Base-by-base conservation (phyloP, 2,113 vertebrate genomes). In the Tringa solitaria region DNA sequence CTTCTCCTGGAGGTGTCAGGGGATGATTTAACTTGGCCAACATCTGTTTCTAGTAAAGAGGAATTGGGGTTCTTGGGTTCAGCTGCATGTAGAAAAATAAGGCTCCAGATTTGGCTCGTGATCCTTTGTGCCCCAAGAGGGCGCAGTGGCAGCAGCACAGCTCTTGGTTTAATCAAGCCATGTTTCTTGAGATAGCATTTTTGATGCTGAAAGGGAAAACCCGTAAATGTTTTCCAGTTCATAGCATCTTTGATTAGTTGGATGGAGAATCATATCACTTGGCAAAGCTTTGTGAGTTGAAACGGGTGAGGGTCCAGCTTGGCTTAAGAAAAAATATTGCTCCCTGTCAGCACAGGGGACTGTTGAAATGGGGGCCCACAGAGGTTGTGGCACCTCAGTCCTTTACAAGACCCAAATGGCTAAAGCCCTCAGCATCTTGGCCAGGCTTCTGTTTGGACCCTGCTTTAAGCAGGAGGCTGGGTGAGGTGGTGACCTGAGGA, bases 21-120 rank as follows among this genome's bases (percentile, higher is more conserved):
- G 59, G 61, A 76, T 96, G 95, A 92, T 91, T 95, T 84, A 68
- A 91, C 61, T 92, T 65, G 79, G 59, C 57, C 0, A 4, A 95
- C 84, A 80, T 95, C 86, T 95, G 96, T 15, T 92, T 78, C 88
- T 27, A 92, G 45, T 91, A 74, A 87, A 74, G 67, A 82, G 92
- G 80, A 95, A 50, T 30, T 2, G 10, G 77, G 84, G 74, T 82
- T 65, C 63, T 80, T 76, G 37, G 16, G 74, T 61, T 61, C 87
- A 92, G 77, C 89, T 92, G 84, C 13, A 12, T 9, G 41, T 23
- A 73, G 87, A 72, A 96, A 93, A 95, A 86, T 77, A 83, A 50
- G 10, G 54, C 32, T 87, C 32, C 70, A 59, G 14, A 21, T 57
- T 94, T 94, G 89, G 67, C 84, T 93, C 28, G 0, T 41, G n/a